Percentiles rank a stretch among this genome's conserved stretches.
Conservation (phyloP, 2,888 invertebrate genomes). For the Apocheima hispidaria region DNA sequence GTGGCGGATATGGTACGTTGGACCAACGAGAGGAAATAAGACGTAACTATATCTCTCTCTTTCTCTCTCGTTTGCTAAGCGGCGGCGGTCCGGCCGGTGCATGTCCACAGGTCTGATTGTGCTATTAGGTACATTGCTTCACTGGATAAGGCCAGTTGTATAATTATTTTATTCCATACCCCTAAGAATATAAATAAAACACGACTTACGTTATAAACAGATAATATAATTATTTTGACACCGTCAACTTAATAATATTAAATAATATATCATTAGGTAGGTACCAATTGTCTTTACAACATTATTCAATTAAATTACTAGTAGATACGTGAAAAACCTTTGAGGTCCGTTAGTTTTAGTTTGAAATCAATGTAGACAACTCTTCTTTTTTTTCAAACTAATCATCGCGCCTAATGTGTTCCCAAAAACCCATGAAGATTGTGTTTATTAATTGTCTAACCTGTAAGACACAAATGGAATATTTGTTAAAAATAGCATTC, state of each 20-base stretch:
- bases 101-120: too few relatives aligned
- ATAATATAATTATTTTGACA: constrained; percentile 82
- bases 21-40: too few relatives aligned
- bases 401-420: constrained; percentile 46
- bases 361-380: constrained; percentile 41
- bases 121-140: not conserved
- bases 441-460: constrained; percentile 37
- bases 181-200: constrained; percentile 60
- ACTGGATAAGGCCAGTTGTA: not conserved
- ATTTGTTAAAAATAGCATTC: constrained; percentile 24
- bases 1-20: too few relatives aligned
- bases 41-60: too few relatives aligned
- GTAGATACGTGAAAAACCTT: constrained; percentile 53
- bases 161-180: not conserved
- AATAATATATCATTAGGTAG: constrained; percentile 56
- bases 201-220: constrained; percentile 71
- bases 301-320: constrained; percentile 51
- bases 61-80: too few relatives aligned
- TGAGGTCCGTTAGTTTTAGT: constrained; percentile 47
- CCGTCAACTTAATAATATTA: constrained; percentile 77
- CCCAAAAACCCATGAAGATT: constrained; percentile 54
- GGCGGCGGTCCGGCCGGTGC: too few relatives aligned
- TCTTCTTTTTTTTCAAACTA: constrained; percentile 37
- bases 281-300: constrained; percentile 67
- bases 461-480: constrained; percentile 20